Evolutionary conservation across 2,888 invertebrate genomes (phyloP), one percentile per base, ranked within the genome.

Genomic region (Helleia helle): DNA sequence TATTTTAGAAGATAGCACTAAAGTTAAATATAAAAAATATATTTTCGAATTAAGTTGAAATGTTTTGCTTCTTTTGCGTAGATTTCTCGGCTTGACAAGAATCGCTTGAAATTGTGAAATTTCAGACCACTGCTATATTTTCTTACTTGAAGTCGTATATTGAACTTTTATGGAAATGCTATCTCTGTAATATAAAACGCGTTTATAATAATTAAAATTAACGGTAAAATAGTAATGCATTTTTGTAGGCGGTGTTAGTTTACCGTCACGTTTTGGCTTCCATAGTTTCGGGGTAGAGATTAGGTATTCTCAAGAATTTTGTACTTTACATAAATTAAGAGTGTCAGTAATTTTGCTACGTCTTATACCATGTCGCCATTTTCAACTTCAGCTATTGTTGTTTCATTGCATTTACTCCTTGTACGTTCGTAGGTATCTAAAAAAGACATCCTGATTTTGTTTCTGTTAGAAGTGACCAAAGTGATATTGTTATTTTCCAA

Each of bases 51-150:
- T 34, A 22, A 12, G 34, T 34, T 34, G 8, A 34, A 18, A 3
- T 9, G 5, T 30, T 34, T 12, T 12, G 15, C 15, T 12, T 12
- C 7, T 34, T 8, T 18, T 15, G 7, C 34, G 34, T 34, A 34
- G 34, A 34, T 8, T 34, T 34, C 34, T 34, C 22, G 34, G 34
- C 34, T 34, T 34, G 22, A 18, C 26, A 12, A 34, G 18, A 22
- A 22, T 41, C 8, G 38, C 24, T 37, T 11, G 24, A 26, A 38
- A 40, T 38, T 29, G 41, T 38, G 42, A 62, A 69, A 69, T 59
- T 60, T 75, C 61, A 80, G 80, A 81, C 81, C 79, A 81, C 63
- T 65, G 59, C 66, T 66, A 65, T 74, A 79, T 72, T 79, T 75
- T 74, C 64, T 64, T 71, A 73, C 51, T 48, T 45, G 55, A 55